Evolutionary conservation across 2,113 vertebrate genomes (phyloP).

Genomic region (Elephas maximus): DNA sequence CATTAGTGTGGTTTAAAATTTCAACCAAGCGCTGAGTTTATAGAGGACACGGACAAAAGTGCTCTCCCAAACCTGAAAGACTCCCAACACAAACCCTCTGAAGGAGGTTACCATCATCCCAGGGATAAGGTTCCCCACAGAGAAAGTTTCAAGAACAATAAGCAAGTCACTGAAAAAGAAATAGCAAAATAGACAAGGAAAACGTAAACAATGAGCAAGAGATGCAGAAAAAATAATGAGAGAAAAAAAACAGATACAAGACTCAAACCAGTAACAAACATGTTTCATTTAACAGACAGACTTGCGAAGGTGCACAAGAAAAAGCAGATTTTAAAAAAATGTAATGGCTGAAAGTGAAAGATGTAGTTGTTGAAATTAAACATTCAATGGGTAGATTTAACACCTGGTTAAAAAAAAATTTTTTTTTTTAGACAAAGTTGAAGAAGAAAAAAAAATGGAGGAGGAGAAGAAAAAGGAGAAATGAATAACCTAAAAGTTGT

Average conservation of each 20-base stretch:
- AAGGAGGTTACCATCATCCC: neutral
- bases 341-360: fast-evolving
- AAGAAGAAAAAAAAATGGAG: too few species aligned
- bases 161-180: fast-evolving
- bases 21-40: neutral
- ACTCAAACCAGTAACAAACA: fast-evolving
- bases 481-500: neutral
- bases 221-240: fast-evolving
- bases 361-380: neutral
- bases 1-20: too few species aligned
- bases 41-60: neutral
- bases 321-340: too few species aligned
- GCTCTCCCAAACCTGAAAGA: neutral
- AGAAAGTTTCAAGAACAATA: neutral
- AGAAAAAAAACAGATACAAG: too few species aligned
- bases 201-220: neutral
- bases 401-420: neutral
- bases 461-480: neutral
- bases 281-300: too few species aligned
- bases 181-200: fast-evolving
- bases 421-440: neutral
- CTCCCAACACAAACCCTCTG: neutral
- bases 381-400: neutral
- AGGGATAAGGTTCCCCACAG: neutral
- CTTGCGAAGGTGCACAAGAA: fast-evolving